These are phyloP conservation scores for Pantelozetes paolii DNA, from an alignment of 2,888 invertebrate species.

Conservation along the genomic window DNA sequence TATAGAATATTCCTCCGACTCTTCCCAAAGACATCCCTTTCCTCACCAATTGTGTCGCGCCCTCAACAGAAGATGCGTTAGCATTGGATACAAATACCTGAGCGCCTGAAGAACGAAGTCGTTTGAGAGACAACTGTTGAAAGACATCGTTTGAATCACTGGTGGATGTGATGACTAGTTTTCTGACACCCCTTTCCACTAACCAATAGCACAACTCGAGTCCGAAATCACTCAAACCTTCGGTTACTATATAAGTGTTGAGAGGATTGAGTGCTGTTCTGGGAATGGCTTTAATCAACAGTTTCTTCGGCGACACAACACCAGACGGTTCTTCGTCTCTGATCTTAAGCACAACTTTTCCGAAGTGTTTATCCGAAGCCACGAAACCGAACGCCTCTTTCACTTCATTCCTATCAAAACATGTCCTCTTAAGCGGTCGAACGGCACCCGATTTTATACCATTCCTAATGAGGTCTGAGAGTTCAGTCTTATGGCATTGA, in stretches of 20 bases:
- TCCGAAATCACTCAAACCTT: constrained; percentile 93
- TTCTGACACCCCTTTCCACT: constrained; percentile 76
- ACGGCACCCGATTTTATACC: constrained; percentile 86
- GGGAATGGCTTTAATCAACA: constrained; percentile 62
- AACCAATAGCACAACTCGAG: constrained; percentile 88
- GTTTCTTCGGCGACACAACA: too few species aligned
- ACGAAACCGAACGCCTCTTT: constrained; percentile 89
- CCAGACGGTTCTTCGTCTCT: constrained; percentile 66
- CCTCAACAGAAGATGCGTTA: constrained; percentile 65
- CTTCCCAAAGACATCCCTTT: constrained; percentile 65
- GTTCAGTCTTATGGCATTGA: not conserved
- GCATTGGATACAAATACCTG: constrained; percentile 66
- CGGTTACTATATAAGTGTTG: constrained; percentile 57
- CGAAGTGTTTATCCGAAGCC: constrained; percentile 96
- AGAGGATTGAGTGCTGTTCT: constrained; percentile 69
- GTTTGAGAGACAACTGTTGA: constrained; percentile 75
- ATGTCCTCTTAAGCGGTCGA: constrained; percentile 75
- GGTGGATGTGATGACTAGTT: constrained; percentile 76
- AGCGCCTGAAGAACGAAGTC: constrained; percentile 58
- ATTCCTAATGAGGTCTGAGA: constrained; percentile 72
- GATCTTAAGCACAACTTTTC: constrained; percentile 87
- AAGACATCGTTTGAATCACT: constrained; percentile 86
- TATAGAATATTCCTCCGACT: constrained; percentile 84
- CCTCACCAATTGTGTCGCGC: constrained; percentile 65
- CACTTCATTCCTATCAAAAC: constrained; percentile 77